Percentiles rank a stretch among this genome's conserved stretches.
phyloP scores from a whole-genome alignment of 37 sponge, comb jelly and placozoan genomes.

The Halisarca cf. caerulea region DNA sequence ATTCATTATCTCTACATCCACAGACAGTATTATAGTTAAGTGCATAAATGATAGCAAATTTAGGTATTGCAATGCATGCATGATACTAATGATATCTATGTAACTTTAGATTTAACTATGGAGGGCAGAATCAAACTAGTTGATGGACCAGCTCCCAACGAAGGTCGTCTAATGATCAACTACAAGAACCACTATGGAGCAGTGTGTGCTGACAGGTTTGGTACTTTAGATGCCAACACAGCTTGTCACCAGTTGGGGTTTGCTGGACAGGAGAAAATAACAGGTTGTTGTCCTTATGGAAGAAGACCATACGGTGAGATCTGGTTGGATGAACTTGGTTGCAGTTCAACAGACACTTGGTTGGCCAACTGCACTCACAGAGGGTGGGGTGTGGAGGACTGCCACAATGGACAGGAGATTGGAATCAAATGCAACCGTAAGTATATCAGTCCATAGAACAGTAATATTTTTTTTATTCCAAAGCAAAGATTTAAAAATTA shows the following conservation, averaged over 20 bases:
- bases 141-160: not conserved
- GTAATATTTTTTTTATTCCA: too few species aligned
- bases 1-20: too few species aligned
- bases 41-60: too few species aligned
- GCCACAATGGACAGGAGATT: not conserved
- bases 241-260: slow-evolving; percentile 26
- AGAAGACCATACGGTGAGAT: not conserved
- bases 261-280: not conserved
- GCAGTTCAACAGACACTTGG: not conserved
- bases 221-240: not conserved
- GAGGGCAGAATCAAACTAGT: not conserved
- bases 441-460: not conserved
- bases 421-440: slow-evolving; percentile 9
- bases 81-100: too few species aligned
- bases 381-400: slow-evolving; percentile 29
- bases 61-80: too few species aligned
- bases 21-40: too few species aligned
- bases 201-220: slow-evolving; percentile 19
- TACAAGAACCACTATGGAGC: not conserved
- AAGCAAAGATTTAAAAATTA: too few species aligned
- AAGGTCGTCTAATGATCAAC: not conserved
- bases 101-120: not conserved
- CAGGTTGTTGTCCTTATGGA: not conserved
- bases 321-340: not conserved
- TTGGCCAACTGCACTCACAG: slow-evolving; percentile 25